Percentiles rank a stretch among this genome's conserved stretches.
Evolutionary conservation across 35 echinoderm and acorn worm genomes (phyloP).

Genomic region (Holothuria glaberrima): DNA sequence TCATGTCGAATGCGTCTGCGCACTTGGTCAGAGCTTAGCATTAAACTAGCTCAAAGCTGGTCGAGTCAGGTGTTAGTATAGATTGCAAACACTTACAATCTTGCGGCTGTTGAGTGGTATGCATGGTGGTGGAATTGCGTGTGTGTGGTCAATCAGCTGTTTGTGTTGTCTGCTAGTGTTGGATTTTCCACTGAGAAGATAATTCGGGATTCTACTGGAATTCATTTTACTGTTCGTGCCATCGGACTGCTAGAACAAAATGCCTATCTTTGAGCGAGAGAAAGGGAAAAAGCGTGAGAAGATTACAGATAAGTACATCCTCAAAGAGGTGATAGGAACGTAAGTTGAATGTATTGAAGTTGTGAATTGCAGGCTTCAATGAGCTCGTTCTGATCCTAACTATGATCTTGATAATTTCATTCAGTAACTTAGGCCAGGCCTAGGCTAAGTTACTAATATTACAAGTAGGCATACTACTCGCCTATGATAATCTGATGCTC

Average conservation of each 20-base stretch:
- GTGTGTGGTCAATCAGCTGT: slow-evolving; percentile 53
- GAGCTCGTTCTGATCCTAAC: too few relatives aligned
- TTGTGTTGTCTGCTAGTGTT: not conserved
- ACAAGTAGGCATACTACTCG: too few relatives aligned
- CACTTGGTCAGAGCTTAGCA: not conserved
- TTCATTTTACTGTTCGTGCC: slow-evolving; percentile 7
- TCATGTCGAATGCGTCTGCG: not conserved
- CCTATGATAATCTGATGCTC: too few relatives aligned
- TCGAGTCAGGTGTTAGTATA: slow-evolving; percentile 34
- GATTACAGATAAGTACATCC: slow-evolving; percentile 69
- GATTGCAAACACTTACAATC: not conserved
- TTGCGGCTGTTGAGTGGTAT: not conserved
- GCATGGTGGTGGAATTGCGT: not conserved
- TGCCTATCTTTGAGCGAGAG: slow-evolving; percentile 57
- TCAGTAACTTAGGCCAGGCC: too few relatives aligned
- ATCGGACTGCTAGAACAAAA: slow-evolving; percentile 5
- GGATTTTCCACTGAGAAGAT: not conserved
- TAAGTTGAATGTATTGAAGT: slow-evolving; percentile 30
- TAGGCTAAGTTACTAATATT: too few relatives aligned
- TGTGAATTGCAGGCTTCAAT: too few relatives aligned
- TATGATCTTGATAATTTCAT: too few relatives aligned
- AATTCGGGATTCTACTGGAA: not conserved
- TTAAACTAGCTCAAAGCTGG: not conserved
- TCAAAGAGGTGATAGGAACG: slow-evolving; percentile 68
- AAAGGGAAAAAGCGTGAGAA: slow-evolving; percentile 57